These are phyloP conservation scores for Brachynemurus nebulosus DNA, from an alignment of 2,888 invertebrate genomes.

Conservation along the genomic window DNA sequence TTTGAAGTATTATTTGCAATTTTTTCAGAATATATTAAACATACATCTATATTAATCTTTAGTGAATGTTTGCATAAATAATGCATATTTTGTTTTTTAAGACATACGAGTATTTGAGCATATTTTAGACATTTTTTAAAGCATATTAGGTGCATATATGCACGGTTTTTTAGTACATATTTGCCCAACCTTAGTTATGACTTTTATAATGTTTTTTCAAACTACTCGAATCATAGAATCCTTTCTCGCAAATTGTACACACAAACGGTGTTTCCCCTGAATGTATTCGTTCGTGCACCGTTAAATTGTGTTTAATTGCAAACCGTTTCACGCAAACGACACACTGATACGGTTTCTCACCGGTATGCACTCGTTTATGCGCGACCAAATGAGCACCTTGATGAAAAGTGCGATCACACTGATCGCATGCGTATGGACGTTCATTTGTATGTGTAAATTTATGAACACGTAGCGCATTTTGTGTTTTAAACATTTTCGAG, in stretches of 20 bases:
- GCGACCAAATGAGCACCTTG: not conserved
- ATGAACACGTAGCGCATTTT: not conserved
- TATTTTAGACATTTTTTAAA: no score
- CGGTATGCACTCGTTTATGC: not conserved
- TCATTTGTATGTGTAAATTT: not conserved
- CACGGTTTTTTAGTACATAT: no score
- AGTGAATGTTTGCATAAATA: no score
- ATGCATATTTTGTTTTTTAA: no score
- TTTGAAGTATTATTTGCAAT: no score
- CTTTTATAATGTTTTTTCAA: not conserved
- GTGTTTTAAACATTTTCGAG: not conserved
- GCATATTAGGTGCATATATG: no score
- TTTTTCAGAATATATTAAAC: no score
- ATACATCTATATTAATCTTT: no score
- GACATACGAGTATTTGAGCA: no score
- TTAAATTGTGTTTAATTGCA: not conserved
- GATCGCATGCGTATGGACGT: not conserved
- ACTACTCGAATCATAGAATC: not conserved
- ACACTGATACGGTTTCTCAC: not conserved
- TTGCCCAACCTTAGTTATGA: no score
- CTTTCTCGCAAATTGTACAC: not conserved
- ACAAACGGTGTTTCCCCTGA: not conserved
- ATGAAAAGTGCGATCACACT: not conserved
- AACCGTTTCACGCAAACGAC: not conserved
- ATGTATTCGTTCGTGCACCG: not conserved